Base-by-base conservation (phyloP, 1,140 invertebrate species). In the Drosophila ironensis region DNA sequence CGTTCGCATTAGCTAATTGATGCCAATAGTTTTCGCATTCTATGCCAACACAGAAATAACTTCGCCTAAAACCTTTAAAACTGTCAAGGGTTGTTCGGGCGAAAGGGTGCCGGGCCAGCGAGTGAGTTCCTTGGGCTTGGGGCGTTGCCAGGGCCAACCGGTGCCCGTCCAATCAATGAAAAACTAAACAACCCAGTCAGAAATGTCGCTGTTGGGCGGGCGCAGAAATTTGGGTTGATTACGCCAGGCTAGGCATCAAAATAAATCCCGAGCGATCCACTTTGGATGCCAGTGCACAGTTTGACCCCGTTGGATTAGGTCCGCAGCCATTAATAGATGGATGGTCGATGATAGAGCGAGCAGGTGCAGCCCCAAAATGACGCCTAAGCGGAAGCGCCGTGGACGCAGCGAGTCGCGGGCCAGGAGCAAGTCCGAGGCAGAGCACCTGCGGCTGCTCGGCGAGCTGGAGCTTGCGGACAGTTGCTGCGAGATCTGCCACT, bases 401-500 rank as follows among this genome's bases (percentile, higher is more conserved):
- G 57, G 64, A 9, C 52, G 73, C 44, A 60, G 56, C 63, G 75
- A 78, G 17, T 54, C 44, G 16, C 48, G 72, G 44, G 45, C 46
- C 24, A 70, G 48, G 22, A 72, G 28, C 61, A 42, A 46, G 45
- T 24, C 45, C 24, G 22, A 54, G 11, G 81, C 63, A 20, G 57
- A 87, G 38, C 87, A 89, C 27, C 41, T 72, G 9, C 60, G 68
- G 27, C 57, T 86, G 28, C 57, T 89, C 6, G 61, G 67, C n/a
- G 42, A 68, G 33, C 37, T 89, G 52, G 87, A 81, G n/a, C 60
- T 89, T 35, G 46, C 38, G 8, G 72, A 87, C 30, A 89, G 76
- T 52, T 89, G 88, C 42, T 89, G 88, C 41, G 84, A 88, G 14
- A 88, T 89, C 44, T 89, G 88, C 30, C 88, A 89, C 44, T 89